A percentile compares a stretch with the other conserved stretches of the same genome.
These are phyloP conservation scores for Scaptodrosophila latifasciaeformis DNA, from an alignment of 2,888 invertebrate genomes.

Conservation along the genomic window DNA sequence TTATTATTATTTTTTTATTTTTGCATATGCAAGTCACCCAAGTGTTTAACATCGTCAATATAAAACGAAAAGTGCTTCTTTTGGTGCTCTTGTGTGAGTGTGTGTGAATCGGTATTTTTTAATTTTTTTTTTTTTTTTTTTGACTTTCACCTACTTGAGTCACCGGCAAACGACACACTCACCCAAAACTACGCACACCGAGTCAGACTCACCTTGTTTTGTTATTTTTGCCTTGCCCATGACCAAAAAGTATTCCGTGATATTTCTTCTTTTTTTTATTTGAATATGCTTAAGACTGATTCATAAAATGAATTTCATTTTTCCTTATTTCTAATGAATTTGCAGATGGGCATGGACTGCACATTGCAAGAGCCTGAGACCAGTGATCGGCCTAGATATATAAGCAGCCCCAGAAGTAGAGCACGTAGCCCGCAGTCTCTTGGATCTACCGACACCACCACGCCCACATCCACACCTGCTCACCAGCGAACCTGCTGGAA, in stretches of 20 bases:
- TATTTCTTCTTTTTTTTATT: constrained; percentile 37
- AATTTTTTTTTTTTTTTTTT: too few species aligned
- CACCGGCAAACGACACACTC: constrained; percentile 31
- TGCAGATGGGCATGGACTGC: constrained; percentile 71
- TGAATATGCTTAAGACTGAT: constrained; percentile 36
- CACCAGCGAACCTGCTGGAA: constrained; percentile 7
- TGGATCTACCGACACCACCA: constrained; percentile 1
- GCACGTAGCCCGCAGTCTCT: constrained; percentile 11
- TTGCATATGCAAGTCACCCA: constrained; percentile 66
- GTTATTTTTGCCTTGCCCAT: constrained; percentile 44
- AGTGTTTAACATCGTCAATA: neutral
- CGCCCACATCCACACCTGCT: constrained; percentile 2
- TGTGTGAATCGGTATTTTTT: too few species aligned
- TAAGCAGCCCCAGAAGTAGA: constrained; percentile 29
- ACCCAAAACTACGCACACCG: constrained; percentile 48
- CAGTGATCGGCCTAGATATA: constrained; percentile 16
- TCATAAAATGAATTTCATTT: constrained; percentile 17
- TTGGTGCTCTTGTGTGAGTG: too few species aligned
- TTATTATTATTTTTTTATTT: constrained; percentile 29
- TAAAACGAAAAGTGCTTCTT: constrained; percentile 25
- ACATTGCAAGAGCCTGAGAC: constrained; percentile 45
- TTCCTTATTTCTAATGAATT: constrained; percentile 18
- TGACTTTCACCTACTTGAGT: constrained; percentile 59
- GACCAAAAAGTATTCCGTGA: constrained; percentile 23
- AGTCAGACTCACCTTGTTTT: constrained; percentile 15